A percentile compares a stretch with the other conserved stretches of the same genome.
Conservation (phyloP, 1,140 invertebrate genomes). For the Homalodisca vitripennis region DNA sequence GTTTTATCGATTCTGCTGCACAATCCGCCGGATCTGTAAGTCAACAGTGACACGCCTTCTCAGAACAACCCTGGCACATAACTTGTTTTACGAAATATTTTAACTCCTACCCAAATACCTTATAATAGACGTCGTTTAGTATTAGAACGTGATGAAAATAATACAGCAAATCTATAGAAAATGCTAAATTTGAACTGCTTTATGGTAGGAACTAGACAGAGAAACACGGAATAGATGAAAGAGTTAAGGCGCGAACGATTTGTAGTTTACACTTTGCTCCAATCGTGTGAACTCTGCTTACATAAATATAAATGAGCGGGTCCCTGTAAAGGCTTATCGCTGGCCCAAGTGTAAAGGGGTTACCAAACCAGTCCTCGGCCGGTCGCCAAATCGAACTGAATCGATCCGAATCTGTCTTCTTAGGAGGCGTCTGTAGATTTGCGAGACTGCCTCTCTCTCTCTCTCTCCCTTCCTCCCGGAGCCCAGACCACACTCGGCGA, state of each 20-base stretch:
- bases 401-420: slow-evolving; percentile 9
- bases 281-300: slow-evolving; percentile 13
- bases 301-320: slow-evolving; percentile 10
- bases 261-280: background rate
- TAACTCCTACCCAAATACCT: too few species aligned
- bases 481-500: too few species aligned
- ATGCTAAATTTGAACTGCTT: too few species aligned
- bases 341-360: background rate
- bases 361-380: background rate
- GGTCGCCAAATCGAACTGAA: background rate
- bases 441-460: background rate
- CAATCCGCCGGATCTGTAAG: too few species aligned
- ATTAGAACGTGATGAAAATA: too few species aligned
- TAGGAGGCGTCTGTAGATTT: background rate
- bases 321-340: slow-evolving; percentile 7
- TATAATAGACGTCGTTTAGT: too few species aligned
- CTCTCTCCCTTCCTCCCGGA: too few species aligned
- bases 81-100: too few species aligned
- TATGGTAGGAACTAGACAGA: background rate
- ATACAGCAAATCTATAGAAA: too few species aligned
- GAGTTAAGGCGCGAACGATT: slow-evolving; percentile 11
- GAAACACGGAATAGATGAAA: background rate
- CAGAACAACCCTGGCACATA: too few species aligned
- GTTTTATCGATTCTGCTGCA: too few species aligned
- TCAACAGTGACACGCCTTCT: too few species aligned